These are phyloP conservation scores for Agapetus fuscipes DNA, from an alignment of 2,888 invertebrate species.

Conservation along the genomic window DNA sequence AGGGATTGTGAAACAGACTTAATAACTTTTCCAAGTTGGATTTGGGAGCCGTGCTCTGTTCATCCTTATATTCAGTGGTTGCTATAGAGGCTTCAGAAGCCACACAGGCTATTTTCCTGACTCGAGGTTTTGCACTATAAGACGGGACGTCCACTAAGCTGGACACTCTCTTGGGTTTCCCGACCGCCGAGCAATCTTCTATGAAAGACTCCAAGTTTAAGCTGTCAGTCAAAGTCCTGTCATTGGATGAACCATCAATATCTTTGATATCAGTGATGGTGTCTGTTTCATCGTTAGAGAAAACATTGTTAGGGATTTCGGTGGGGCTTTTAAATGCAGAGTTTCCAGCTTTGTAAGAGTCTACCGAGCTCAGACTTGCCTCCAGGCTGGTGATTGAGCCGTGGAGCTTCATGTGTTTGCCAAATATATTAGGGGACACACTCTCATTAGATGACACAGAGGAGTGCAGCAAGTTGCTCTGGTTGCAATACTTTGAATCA, in stretches of 20 bases:
- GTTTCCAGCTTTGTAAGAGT: conserved; percentile 31
- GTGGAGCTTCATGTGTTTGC: conserved; percentile 36
- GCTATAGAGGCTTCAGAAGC: too few relatives aligned
- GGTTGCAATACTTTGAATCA: conserved; percentile 13
- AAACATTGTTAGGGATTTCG: conserved; percentile 23
- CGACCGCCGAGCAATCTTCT: too few relatives aligned
- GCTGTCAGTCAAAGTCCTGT: too few relatives aligned
- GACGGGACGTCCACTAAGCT: conserved; percentile 41
- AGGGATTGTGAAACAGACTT: conserved; percentile 57
- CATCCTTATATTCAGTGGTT: conserved; percentile 31
- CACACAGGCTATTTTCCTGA: conserved; percentile 53
- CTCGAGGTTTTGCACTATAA: conserved; percentile 36
- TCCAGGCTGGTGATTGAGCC: conserved; percentile 42
- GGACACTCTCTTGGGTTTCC: conserved; percentile 37
- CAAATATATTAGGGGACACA: conserved; percentile 40
- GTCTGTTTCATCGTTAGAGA: conserved; percentile 43
- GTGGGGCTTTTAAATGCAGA: conserved; percentile 11
- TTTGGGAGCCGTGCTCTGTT: conserved; percentile 36
- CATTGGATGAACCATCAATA: conserved; percentile 16
- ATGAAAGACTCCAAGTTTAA: too few relatives aligned
- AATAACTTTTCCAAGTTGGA: conserved; percentile 55
- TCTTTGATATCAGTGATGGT: conserved; percentile 29
- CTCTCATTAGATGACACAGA: conserved; percentile 43
- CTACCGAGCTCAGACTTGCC: conserved; percentile 42
- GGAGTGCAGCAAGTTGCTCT: conserved; percentile 30